A percentile compares a stretch with the other conserved stretches of the same genome.
Evolutionary conservation across 2,888 invertebrate genomes (phyloP).

Genomic region (Meliscaeva auricollis): DNA sequence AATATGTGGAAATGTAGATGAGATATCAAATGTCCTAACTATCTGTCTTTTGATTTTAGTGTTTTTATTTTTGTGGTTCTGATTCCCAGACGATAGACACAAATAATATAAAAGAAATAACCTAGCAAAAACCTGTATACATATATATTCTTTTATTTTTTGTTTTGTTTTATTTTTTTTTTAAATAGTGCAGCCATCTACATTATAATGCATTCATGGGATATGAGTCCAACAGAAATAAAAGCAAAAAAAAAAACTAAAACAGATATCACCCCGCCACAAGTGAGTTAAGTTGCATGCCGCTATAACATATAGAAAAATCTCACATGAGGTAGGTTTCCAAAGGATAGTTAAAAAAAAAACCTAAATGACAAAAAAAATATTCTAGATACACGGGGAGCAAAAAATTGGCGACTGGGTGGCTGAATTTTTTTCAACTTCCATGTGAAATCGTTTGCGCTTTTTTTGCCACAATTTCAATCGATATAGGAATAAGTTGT

Average conservation of each 20-base stretch:
- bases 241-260: constrained; percentile 5
- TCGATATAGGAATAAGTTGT: constrained; percentile 60
- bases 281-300: constrained; percentile 29
- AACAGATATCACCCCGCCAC: constrained; percentile 38
- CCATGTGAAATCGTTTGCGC: constrained; percentile 36
- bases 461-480: constrained; percentile 62
- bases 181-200: constrained; percentile 38
- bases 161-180: not conserved
- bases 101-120: constrained; percentile 12
- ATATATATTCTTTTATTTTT: not conserved
- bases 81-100: constrained; percentile 34
- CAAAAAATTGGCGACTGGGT: constrained; percentile 77
- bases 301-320: constrained; percentile 61
- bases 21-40: constrained; percentile 34
- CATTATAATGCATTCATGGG: constrained; percentile 67
- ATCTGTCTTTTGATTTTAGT: no score
- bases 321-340: constrained; percentile 61
- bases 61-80: constrained; percentile 6
- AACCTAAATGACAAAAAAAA: constrained; percentile 4
- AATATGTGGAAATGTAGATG: not conserved
- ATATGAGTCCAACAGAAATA: constrained; percentile 53
- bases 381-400: constrained; percentile 10
- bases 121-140: constrained; percentile 51
- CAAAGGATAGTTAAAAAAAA: constrained; percentile 19
- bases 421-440: constrained; percentile 76